Evolutionary conservation across 2,113 vertebrate species (phyloP), one percentile per base, ranked within the genome.

Genomic region (Marmota flaviventris): DNA sequence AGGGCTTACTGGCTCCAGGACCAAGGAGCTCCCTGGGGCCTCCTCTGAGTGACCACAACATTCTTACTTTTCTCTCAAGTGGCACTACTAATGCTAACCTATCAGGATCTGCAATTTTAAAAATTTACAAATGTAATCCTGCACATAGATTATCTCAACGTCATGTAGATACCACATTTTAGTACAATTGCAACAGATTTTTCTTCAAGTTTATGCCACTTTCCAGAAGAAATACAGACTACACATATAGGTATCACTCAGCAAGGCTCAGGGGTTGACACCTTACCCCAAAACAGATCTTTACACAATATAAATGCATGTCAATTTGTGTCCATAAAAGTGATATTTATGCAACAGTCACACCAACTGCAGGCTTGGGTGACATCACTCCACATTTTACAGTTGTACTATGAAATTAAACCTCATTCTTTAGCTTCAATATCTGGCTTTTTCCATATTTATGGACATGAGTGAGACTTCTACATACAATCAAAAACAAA

Each of bases 1-100:
- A 51, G 42, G 25, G 27, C 1, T 13, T 37, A 14, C 48, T 17
- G 20, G 8, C 37, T 77, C 84, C 8, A 13, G 2, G 48, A 7
- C 27, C 20, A 8, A 22, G 14, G 18, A 6, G 0, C 20, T 27
- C 9, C 17, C 27, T 11, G 8, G 16, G 7, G 29, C 13, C n/a
- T 13, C 37, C 3, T 11, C 27, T 25, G 8, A 58, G 1, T 34
- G 45, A 48, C 8, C 39, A 6, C 13, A 20, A 29, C 2, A 10
- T 3, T 4, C 32, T 13, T 13, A 8, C 12, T 13, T 63, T 63
- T 61, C 51, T 63, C 39, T 8, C 70, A 61, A 32, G 11, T 25
- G 2, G 6, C 29, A 24, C n/a, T 17, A 51, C 20, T 24, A 70
- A 39, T 12, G 37, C 45, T 37, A 17, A 25, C 6, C 29, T 12